Base-by-base conservation (phyloP, 2,797 vertebrate species). In the Eulemur coronatus region DNA sequence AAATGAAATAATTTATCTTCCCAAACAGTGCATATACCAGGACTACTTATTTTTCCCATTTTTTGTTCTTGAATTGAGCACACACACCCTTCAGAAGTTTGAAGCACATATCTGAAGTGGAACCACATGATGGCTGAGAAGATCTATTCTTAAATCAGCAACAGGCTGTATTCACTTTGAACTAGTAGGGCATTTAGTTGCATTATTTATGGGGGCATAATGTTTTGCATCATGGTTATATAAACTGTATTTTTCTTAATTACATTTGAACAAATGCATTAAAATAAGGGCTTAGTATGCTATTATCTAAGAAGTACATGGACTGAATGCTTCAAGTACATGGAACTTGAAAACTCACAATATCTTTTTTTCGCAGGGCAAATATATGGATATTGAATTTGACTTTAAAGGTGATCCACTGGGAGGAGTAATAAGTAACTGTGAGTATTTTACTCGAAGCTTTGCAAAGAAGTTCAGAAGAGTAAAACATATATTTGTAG, bases 311-410 rank as follows among this genome's bases (percentile, higher is more conserved):
- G 61, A 41, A 80, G 63, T 63, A 78, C 0, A 10, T 9, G 11
- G 55, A 10, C 8, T 14, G 48, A 67, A 26, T 85, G 57, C 67
- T 76, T 92, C 57, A n/a, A 92, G n/a, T 57, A 57, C 9, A 26
- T 26, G 55, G 55, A 57, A 79, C 84, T 7, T 95, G 30, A 52
- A 87, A 2, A 94, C 75, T 91, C 46, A 97, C 84, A 5, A 69
- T 95, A 67, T 97, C 20, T 72, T 59, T 98, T 95, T 97, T 99
- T 97, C 72, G 80, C 98, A 99, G 99, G 99, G 99, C 38, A 99
- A 99, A 98, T 99, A 99, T 97, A 99, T 99, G 99, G 99, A 99
- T 98, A 99, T 99, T 38, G 99, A 99, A 98, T 99, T 99, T 98
- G 99, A 99, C 98, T 99, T 99, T 98, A 99, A 99, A 98, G 99